Percentiles rank a stretch among this genome's conserved stretches.
Conservation (phyloP, 2,888 invertebrate genomes). For the Chrysolina oricalcia region DNA sequence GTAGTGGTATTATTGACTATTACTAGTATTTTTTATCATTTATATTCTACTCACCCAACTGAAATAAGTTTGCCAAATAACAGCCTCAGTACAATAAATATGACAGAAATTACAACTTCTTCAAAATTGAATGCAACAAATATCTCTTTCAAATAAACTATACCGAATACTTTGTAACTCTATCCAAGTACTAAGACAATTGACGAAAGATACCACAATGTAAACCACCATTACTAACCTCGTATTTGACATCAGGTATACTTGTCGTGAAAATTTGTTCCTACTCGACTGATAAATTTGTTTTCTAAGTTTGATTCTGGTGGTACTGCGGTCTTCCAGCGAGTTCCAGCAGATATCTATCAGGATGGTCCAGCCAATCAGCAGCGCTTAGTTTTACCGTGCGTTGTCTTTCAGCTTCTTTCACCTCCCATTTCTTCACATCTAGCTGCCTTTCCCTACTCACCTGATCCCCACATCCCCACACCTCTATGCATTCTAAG, state of each 20-base stretch:
- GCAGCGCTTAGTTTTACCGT: conserved; percentile 90
- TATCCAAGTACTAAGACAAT: conserved; percentile 14
- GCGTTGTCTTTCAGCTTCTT: conserved; percentile 89
- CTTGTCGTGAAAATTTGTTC: neutral
- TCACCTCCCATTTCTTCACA: conserved; percentile 86
- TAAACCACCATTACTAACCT: neutral
- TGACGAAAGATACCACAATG: neutral
- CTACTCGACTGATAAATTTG: neutral
- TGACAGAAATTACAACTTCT: neutral
- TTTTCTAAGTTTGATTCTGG: conserved; percentile 70
- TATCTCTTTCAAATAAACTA: neutral
- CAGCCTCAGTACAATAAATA: neutral
- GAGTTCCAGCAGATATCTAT: conserved; percentile 90
- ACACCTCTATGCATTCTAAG: conserved; percentile 81
- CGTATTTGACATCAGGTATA: neutral
- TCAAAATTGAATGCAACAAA: neutral
- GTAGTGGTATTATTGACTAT: too few relatives aligned
- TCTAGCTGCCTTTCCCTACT: conserved; percentile 88
- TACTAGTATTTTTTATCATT: too few relatives aligned
- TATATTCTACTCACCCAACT: too few relatives aligned
- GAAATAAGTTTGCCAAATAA: neutral
- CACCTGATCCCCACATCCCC: conserved; percentile 90
- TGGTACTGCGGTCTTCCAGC: conserved; percentile 89
- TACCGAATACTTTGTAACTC: neutral
- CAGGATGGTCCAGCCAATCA: conserved; percentile 97